Percentiles rank a stretch among this genome's conserved stretches.
Conservation (phyloP, 2,797 vertebrate species). For the Buphagus erythrorhynchus region DNA sequence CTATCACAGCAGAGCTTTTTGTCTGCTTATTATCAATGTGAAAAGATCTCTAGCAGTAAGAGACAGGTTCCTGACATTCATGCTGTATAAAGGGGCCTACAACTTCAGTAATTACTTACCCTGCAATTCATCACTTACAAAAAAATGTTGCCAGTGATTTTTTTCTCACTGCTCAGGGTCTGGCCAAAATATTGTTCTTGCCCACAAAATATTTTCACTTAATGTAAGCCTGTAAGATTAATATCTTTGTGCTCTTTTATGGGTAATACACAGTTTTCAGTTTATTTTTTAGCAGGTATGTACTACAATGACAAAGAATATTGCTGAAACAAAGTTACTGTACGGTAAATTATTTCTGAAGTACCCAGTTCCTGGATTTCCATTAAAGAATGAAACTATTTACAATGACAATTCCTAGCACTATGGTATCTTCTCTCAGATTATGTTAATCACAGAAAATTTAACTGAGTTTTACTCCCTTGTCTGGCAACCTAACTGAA, state of each 20-base stretch:
- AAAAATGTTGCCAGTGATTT: not conserved
- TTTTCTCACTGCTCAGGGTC: not conserved
- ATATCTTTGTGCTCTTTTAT: not conserved
- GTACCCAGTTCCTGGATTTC: not conserved
- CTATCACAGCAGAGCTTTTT: not conserved
- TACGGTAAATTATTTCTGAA: not conserved
- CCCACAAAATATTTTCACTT: not conserved
- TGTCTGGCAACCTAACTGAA: conserved; percentile 14
- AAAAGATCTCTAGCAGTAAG: not conserved
- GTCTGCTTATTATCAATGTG: not conserved
- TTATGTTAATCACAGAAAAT: not conserved
- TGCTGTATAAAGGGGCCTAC: not conserved
- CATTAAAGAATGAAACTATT: conserved; percentile 21
- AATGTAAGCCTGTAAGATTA: not conserved
- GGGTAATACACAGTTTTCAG: rapidly evolving
- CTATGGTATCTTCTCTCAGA: conserved; percentile 6
- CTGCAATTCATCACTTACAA: not conserved
- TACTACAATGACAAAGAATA: not conserved
- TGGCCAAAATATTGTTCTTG: not conserved
- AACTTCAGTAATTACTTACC: not conserved
- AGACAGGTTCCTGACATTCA: not conserved
- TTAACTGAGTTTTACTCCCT: not conserved
- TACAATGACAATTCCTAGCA: not conserved
- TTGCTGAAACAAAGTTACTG: not conserved
- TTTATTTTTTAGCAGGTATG: not conserved